phyloP scores from a whole-genome alignment of 2,113 vertebrate genomes.

The Pipra filicauda region DNA sequence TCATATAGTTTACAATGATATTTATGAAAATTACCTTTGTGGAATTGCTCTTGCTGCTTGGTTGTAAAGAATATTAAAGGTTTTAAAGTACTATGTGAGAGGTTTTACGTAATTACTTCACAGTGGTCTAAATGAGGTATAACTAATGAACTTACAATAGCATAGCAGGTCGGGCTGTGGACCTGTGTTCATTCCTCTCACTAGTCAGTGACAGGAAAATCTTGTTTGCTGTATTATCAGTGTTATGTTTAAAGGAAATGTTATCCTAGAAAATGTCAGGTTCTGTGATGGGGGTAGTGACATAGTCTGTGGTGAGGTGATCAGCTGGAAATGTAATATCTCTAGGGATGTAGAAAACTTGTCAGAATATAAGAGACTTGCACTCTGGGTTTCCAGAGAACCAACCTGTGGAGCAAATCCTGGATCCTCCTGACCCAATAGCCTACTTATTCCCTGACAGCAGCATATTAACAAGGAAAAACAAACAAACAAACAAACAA shows the following conservation, averaged over 20 bases:
- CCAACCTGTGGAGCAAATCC: neutral
- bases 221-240: neutral
- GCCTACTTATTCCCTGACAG: neutral
- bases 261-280: neutral
- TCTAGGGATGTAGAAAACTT: neutral
- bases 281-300: neutral
- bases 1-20: slow-evolving; percentile 41
- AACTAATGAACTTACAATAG: slow-evolving; percentile 42
- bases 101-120: slow-evolving; percentile 27
- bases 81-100: slow-evolving; percentile 18
- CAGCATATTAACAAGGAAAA: neutral
- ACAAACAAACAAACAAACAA: neutral
- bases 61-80: slow-evolving; percentile 41
- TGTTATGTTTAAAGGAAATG: slow-evolving; percentile 14
- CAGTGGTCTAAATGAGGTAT: slow-evolving; percentile 49
- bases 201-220: neutral
- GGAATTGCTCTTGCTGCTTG: slow-evolving; percentile 33
- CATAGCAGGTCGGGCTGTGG: neutral
- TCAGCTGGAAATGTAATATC: neutral
- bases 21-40: slow-evolving; percentile 54
- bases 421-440: neutral
- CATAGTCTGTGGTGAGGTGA: neutral
- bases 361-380: neutral
- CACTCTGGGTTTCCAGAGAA: neutral
- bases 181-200: neutral